Conservation (phyloP, 2,888 invertebrate species). For the Graphium colonna region DNA sequence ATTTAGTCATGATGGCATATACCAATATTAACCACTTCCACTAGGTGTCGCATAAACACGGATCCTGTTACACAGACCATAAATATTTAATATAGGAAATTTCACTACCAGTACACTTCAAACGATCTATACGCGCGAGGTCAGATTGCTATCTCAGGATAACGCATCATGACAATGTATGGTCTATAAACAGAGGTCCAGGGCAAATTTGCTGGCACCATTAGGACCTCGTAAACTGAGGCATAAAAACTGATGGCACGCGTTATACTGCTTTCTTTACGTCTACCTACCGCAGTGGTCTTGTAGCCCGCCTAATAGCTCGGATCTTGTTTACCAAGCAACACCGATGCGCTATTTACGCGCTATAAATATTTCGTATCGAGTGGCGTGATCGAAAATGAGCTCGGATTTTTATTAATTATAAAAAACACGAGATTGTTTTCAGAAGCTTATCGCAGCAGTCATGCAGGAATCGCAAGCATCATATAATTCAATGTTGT, state of each 20-base stretch:
- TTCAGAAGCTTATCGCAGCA: no score
- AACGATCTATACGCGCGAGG: slow-evolving; percentile 2
- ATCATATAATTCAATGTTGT: no score
- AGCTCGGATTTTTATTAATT: no score
- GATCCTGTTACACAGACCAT: no score
- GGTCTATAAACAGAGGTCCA: slow-evolving; percentile 33
- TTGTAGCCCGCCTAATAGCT: slow-evolving; percentile 13
- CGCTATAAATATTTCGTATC: slow-evolving; percentile 14
- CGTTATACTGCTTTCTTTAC: slow-evolving; percentile 34
- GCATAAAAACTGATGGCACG: slow-evolving; percentile 40
- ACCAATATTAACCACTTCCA: no score
- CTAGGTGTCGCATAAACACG: no score
- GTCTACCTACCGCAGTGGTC: slow-evolving; percentile 40
- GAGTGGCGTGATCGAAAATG: neutral
- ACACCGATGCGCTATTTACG: slow-evolving; percentile 7
- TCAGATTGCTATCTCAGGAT: slow-evolving; percentile 7
- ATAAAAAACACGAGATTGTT: no score
- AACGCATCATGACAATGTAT: slow-evolving; percentile 38
- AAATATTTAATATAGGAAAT: no score
- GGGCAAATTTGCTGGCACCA: slow-evolving; percentile 39
- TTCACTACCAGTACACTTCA: neutral
- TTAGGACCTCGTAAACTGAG: slow-evolving; percentile 44
- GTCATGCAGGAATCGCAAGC: no score
- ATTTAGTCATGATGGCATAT: no score
- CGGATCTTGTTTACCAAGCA: slow-evolving; percentile 18